phyloP scores from a whole-genome alignment of 1,140 invertebrate species.

The Heliconius nattereri region DNA sequence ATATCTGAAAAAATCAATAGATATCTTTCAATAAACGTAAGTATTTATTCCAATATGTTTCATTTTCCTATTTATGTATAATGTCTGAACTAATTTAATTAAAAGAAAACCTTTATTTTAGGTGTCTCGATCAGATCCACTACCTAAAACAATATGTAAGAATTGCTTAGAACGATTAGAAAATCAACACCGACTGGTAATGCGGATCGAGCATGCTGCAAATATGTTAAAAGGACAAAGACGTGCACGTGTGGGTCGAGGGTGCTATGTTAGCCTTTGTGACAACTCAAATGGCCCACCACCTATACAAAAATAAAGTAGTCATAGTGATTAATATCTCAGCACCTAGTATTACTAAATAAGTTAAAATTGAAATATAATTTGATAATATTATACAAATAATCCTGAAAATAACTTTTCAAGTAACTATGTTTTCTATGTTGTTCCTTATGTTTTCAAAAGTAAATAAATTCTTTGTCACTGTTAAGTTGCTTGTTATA shows the following conservation, averaged over 20 bases:
- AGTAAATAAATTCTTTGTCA: background rate
- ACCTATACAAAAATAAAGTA: conserved; percentile 53
- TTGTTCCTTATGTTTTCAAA: background rate
- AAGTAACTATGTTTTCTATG: conserved; percentile 4
- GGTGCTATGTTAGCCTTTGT: conserved; percentile 55
- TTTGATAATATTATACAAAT: conserved; percentile 7
- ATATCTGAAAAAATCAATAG: conserved; percentile 88
- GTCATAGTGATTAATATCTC: conserved; percentile 21
- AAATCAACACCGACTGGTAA: conserved; percentile 86
- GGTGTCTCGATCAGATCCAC: conserved; percentile 86
- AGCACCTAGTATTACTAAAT: conserved; percentile 20
- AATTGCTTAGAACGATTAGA: conserved; percentile 86
- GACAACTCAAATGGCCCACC: conserved; percentile 52
- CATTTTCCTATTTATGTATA: background rate
- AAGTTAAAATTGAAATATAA: conserved; percentile 20
- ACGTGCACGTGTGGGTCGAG: conserved; percentile 48
- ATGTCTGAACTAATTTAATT: background rate
- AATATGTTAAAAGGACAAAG: conserved; percentile 67
- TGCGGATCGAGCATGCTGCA: conserved; percentile 81
- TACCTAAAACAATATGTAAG: conserved; percentile 88
- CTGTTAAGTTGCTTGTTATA: conserved; percentile 3
- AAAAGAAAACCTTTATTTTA: conserved; percentile 56
- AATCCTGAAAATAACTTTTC: background rate
- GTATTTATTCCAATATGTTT: conserved; percentile 32
- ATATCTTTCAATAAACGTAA: conserved; percentile 88